Percentiles rank a stretch among this genome's conserved stretches.
Evolutionary conservation across 2,113 vertebrate species (phyloP).

Genomic region (Cichladusa arquata): DNA sequence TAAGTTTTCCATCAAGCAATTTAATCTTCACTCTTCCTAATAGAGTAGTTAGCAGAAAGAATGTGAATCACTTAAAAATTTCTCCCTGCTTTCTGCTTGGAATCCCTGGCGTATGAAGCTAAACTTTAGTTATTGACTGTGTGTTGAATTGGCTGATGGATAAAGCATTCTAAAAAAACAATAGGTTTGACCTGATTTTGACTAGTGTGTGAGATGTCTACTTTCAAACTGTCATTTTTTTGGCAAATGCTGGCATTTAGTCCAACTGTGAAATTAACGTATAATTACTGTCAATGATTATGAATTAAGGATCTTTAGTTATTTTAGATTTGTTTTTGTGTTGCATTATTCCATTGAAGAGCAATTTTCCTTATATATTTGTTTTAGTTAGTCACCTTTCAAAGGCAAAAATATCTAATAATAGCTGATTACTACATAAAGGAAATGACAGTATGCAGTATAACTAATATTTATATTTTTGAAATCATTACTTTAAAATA

Average conservation of each 20-base stretch:
- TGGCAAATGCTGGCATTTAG: neutral
- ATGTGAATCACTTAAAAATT: constrained; percentile 11
- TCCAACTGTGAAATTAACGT: neutral
- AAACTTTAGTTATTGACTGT: neutral
- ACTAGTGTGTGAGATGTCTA: neutral
- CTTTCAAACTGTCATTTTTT: neutral
- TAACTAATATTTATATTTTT: neutral
- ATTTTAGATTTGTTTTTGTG: neutral
- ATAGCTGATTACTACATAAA: neutral
- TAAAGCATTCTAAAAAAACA: neutral
- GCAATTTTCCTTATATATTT: neutral
- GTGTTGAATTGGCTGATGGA: neutral
- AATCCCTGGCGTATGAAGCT: neutral
- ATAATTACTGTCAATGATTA: neutral
- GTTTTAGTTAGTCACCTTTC: neutral
- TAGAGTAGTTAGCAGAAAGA: constrained; percentile 40
- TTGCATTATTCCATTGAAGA: neutral
- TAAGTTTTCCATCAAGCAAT: constrained; percentile 58
- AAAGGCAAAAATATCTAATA: neutral
- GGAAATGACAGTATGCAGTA: neutral
- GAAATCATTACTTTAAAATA: neutral
- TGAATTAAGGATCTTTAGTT: neutral
- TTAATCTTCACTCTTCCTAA: constrained; percentile 52
- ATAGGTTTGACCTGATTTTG: neutral
- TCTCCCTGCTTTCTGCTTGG: neutral